A percentile compares a stretch with the other conserved stretches of the same genome.
These are phyloP conservation scores for Heteromormyrus szaboi DNA, from an alignment of 2,797 vertebrate species.

Conservation along the genomic window DNA sequence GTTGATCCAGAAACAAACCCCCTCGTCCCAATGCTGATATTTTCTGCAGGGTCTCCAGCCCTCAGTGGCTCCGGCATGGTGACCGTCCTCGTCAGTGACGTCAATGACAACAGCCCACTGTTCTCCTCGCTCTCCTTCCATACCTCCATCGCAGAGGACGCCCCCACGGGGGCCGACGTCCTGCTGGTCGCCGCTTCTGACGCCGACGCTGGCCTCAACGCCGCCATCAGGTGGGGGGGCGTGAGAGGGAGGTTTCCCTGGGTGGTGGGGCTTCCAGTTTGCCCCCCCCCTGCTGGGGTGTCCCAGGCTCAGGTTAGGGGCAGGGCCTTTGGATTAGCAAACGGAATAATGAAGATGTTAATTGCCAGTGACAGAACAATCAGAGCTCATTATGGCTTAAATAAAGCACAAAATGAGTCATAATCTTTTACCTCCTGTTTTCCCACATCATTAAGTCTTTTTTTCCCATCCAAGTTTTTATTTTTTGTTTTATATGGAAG, in stretches of 20 bases:
- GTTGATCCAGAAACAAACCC: neutral
- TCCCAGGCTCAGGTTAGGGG: slow-evolving; percentile 20
- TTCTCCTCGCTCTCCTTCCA: slow-evolving; percentile 78
- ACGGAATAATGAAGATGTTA: slow-evolving; percentile 66
- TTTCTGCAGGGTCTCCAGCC: slow-evolving; percentile 71
- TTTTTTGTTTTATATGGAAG: neutral
- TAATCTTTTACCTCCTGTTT: neutral
- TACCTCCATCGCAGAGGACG: slow-evolving; percentile 79
- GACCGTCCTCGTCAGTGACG: slow-evolving; percentile 77
- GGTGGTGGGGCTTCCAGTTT: neutral
- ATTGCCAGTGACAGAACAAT: slow-evolving; percentile 62
- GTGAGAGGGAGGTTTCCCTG: neutral
- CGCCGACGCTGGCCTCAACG: slow-evolving; percentile 77
- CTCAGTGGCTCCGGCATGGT: slow-evolving; percentile 88
- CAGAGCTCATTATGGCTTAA: slow-evolving; percentile 49
- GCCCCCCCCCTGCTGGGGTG: neutral
- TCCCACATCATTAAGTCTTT: neutral
- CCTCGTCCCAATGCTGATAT: neutral
- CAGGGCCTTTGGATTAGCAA: neutral
- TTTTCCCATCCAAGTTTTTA: neutral
- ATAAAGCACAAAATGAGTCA: neutral
- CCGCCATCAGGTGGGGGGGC: slow-evolving; percentile 81
- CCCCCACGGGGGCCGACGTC: slow-evolving; percentile 83
- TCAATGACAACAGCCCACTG: slow-evolving; percentile 83
- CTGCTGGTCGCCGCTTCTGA: slow-evolving; percentile 85